Evolutionary conservation across 1,140 invertebrate species (phyloP), one percentile per base, ranked within the genome.

Genomic region (Calliopsis andreniformis): DNA sequence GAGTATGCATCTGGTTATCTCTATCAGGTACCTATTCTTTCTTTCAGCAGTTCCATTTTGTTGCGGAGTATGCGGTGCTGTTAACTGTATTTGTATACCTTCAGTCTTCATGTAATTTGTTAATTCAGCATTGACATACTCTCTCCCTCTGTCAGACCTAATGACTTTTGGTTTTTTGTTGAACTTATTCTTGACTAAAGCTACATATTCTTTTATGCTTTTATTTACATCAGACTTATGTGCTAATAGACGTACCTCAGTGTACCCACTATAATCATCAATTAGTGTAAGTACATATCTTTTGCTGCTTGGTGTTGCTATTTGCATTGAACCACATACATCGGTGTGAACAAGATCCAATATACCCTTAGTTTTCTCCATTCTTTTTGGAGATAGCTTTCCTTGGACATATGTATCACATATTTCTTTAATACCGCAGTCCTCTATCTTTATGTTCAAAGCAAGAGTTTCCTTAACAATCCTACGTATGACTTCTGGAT

Each of bases 261-360:
- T 68, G 23, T 68, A 76, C 14, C 53, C 16, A 58, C 61, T 66
- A 42, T 39, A 76, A 42, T 76, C 72, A 49, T 76, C 63, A 2
- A 76, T 76, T 0, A 76, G 23, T 3, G 62, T 76, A 0, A 68
- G 23, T 8, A 76, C 16, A 30, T 76, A 76, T 6, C 55, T 25
- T 23, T 76, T 68, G 1, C 25, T 45, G 14, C 55, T 67, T 12
- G 43, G 72, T 20, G 63, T 68, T 10, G 20, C 35, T 39, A 10
- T 39, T 39, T 39, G 35, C 35, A 39, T 39, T 10, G 35, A 10
- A 39, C 35, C 35, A 8, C 72, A 76, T 2, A 76, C 20, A 39
- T 67, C 63, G 1, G 53, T 76, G 42, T 68, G 63, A 25, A 76
- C 42, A 8, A 76, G 16, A 12, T 76, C 64, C 23, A 76, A 3